Conservation (phyloP, 2,113 vertebrate genomes). For the Panthera uncia region DNA sequence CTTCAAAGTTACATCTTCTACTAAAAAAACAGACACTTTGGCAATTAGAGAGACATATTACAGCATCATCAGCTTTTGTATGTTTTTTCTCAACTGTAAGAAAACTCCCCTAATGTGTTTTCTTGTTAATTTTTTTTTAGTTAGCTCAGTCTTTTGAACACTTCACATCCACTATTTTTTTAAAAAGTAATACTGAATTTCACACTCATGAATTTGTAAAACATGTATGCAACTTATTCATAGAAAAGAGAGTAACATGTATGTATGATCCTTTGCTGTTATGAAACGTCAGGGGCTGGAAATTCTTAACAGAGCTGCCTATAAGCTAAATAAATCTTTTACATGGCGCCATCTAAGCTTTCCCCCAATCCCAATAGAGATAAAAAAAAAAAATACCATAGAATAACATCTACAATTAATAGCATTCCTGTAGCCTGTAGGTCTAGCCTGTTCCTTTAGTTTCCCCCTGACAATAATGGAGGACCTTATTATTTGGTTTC, state of each 20-base stretch:
- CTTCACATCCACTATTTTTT: not conserved
- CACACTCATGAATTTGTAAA: not conserved
- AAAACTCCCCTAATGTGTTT: not conserved
- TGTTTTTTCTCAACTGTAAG: not conserved
- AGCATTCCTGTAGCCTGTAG: constrained; percentile 60
- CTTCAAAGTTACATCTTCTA: not conserved
- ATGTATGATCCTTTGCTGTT: not conserved
- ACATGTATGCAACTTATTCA: not conserved
- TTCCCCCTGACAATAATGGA: constrained; percentile 58
- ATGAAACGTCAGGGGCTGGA: not conserved
- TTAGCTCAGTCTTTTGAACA: not conserved
- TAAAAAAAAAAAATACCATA: not conserved
- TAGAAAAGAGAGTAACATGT: not conserved
- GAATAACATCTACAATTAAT: constrained; percentile 57
- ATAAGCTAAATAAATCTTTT: constrained; percentile 56
- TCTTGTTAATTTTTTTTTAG: not conserved
- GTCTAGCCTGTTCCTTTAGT: constrained; percentile 38
- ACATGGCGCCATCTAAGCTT: constrained; percentile 24
- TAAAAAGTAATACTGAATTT: not conserved
- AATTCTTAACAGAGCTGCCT: constrained; percentile 30
- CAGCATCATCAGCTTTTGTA: not conserved
- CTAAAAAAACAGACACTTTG: not conserved
- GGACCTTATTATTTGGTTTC: constrained; percentile 61
- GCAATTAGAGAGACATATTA: not conserved
- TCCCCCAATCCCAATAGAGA: constrained; percentile 17